These are phyloP conservation scores for Druceiella hillmani DNA, from an alignment of 2,888 invertebrate genomes.

Conservation along the genomic window DNA sequence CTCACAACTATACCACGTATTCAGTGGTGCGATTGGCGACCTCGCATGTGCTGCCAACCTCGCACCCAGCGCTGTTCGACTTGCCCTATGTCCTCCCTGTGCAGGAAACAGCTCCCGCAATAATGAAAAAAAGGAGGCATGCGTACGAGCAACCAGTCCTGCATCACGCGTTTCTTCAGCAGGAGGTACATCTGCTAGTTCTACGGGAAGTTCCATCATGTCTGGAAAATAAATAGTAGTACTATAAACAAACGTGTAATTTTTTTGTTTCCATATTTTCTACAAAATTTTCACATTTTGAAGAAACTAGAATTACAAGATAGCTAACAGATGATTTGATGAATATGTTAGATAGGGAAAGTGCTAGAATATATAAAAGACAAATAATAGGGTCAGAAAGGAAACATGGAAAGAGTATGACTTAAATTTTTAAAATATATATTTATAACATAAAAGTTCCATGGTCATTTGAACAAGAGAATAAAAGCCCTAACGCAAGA, in stretches of 20 bases:
- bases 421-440: too few relatives aligned
- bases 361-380: too few relatives aligned
- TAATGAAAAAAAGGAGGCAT: slow-evolving; percentile 81
- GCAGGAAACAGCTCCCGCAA: slow-evolving; percentile 85
- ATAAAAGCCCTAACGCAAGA: too few relatives aligned
- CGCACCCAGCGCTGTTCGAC: slow-evolving; percentile 67
- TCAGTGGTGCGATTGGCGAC: slow-evolving; percentile 75
- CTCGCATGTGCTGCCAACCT: slow-evolving; percentile 68
- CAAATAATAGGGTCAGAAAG: too few relatives aligned
- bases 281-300: too few relatives aligned
- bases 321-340: too few relatives aligned
- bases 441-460: too few relatives aligned
- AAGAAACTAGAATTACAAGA: too few relatives aligned
- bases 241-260: slow-evolving; percentile 3
- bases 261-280: slow-evolving; percentile 4
- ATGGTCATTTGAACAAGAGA: too few relatives aligned
- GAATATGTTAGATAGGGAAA: too few relatives aligned
- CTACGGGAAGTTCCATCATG: slow-evolving; percentile 74
- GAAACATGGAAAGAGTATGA: too few relatives aligned
- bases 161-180: slow-evolving; percentile 38
- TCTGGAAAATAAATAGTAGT: too few relatives aligned
- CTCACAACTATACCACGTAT: slow-evolving; percentile 69
- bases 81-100: slow-evolving; percentile 78
- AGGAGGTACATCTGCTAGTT: slow-evolving; percentile 58
- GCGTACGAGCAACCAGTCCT: slow-evolving; percentile 57